These are phyloP conservation scores for Heterohyrax brucei DNA, from an alignment of 2,797 vertebrate genomes.

Conservation along the genomic window DNA sequence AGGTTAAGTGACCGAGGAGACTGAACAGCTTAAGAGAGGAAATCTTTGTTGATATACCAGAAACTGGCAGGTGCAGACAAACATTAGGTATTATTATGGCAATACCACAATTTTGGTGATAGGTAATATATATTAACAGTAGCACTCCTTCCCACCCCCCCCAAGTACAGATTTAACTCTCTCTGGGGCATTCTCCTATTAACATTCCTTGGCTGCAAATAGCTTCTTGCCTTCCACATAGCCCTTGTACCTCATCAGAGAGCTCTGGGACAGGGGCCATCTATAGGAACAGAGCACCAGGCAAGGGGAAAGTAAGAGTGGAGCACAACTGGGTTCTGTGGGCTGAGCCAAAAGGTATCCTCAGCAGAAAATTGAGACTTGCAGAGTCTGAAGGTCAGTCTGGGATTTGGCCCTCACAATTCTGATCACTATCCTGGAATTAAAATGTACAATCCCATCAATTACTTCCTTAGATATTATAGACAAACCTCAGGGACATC, in stretches of 20 bases:
- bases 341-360: neutral
- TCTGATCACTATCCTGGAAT: conserved; percentile 19
- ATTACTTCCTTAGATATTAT: conserved; percentile 60
- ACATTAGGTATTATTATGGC: neutral
- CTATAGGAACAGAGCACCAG: conserved; percentile 18
- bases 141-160: neutral
- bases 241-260: neutral
- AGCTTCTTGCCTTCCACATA: conserved; percentile 20
- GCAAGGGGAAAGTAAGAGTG: neutral
- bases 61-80: conserved; percentile 38
- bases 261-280: neutral
- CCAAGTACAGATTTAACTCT: conserved; percentile 12
- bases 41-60: conserved; percentile 37
- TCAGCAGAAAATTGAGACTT: conserved; percentile 30
- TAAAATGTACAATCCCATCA: neutral
- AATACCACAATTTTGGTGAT: neutral
- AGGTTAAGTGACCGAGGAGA: conserved; percentile 30
- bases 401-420: conserved; percentile 11
- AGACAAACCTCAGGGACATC: conserved; percentile 15
- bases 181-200: conserved; percentile 16
- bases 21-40: neutral
- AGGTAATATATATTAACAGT: conserved; percentile 23
- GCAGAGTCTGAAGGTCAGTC: neutral
- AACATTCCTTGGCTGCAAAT: conserved; percentile 4
- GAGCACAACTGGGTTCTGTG: neutral